A percentile compares a stretch with the other conserved stretches of the same genome.
Evolutionary conservation across 2,888 invertebrate species (phyloP).

Genomic region (Drosophila recens): DNA sequence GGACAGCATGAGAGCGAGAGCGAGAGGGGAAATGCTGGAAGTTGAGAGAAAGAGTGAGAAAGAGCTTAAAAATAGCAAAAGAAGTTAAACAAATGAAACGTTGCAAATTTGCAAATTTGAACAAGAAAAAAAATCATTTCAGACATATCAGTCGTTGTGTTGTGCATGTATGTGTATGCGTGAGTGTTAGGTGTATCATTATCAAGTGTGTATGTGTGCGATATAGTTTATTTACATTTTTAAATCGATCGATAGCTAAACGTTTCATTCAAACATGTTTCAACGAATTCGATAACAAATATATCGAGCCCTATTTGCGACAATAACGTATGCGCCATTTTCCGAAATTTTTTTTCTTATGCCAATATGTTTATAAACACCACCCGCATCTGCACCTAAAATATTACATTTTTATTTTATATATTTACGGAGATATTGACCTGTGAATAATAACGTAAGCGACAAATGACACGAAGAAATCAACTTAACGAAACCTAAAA

Average conservation of each 20-base stretch:
- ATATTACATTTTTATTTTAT: no score
- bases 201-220: conserved; percentile 1
- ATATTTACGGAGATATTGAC: no score
- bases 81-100: conserved; percentile 1
- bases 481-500: no score
- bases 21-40: not conserved
- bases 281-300: conserved; percentile 57
- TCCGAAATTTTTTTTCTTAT: no score
- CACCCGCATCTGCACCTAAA: no score
- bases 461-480: no score
- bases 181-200: not conserved
- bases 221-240: conserved; percentile 12
- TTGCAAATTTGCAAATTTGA: conserved; percentile 20
- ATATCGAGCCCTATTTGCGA: no score
- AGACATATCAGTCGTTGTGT: conserved; percentile 50
- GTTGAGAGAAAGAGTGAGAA: not conserved
- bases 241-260: conserved; percentile 21
- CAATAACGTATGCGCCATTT: no score
- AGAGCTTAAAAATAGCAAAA: not conserved
- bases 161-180: conserved; percentile 12
- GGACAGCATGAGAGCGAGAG: not conserved
- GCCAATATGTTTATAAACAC: no score
- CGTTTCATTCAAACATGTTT: conserved; percentile 26
- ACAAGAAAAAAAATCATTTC: conserved; percentile 16
- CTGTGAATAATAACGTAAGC: no score